phyloP scores from a whole-genome alignment of 2,113 vertebrate species.

The Dasyprocta punctata region DNA sequence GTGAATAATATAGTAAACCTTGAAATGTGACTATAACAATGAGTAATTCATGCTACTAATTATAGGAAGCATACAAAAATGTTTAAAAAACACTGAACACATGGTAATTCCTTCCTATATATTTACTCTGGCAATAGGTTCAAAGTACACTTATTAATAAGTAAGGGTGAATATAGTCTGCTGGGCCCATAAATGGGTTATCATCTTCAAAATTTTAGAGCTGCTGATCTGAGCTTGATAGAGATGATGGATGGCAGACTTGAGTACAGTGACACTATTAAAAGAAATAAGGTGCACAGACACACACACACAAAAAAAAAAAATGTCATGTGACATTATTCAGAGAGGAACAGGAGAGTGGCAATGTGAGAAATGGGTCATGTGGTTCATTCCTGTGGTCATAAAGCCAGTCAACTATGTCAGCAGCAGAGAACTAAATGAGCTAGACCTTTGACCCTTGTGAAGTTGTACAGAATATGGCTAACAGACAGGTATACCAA shows the following conservation, averaged over 20 bases:
- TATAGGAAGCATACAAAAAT: not conserved
- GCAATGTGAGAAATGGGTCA: accelerated
- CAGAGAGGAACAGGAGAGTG: no score
- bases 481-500: not conserved
- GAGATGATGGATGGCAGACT: not conserved
- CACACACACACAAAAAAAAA: not conserved
- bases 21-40: not conserved
- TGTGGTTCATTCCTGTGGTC: accelerated
- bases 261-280: no score
- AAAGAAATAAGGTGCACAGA: not conserved
- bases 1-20: not conserved
- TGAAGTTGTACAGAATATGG: not conserved
- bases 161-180: not conserved
- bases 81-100: not conserved
- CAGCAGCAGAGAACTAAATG: not conserved
- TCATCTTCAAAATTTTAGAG: not conserved
- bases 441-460: not conserved
- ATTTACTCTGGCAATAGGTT: not conserved
- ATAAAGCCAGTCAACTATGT: no score
- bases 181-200: not conserved
- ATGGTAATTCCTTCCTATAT: not conserved
- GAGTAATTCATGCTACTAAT: not conserved
- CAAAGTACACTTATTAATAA: not conserved
- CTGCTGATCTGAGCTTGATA: not conserved
- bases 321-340: no score